These are phyloP conservation scores for Luehdorfia chinensis DNA, from an alignment of 1,140 invertebrate genomes.

Conservation along the genomic window DNA sequence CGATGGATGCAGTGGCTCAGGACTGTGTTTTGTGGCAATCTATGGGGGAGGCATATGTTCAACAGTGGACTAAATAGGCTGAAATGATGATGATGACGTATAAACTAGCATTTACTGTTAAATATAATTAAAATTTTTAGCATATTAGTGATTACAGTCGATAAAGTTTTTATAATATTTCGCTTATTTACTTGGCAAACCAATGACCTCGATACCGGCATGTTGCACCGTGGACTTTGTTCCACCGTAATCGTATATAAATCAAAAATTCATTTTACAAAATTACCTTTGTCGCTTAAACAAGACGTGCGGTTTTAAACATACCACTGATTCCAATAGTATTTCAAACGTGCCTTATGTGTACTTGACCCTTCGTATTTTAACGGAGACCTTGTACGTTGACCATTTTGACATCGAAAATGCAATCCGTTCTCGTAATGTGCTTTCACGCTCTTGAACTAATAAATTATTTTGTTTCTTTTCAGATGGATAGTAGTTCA, in stretches of 20 bases:
- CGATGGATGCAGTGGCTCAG: too few relatives aligned
- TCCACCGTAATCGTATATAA: constrained; percentile 22
- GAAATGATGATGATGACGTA: too few relatives aligned
- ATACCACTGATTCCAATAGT: neutral
- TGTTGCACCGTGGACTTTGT: constrained; percentile 18
- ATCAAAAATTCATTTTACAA: constrained; percentile 12
- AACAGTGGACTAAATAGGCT: too few relatives aligned
- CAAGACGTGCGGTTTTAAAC: neutral
- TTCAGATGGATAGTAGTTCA: constrained; percentile 80
- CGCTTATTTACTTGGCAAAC: constrained; percentile 16
- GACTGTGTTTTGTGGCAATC: too few relatives aligned
- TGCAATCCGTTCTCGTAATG: neutral
- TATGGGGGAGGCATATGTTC: too few relatives aligned
- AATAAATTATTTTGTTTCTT: constrained; percentile 44
- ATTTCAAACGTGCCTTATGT: constrained; percentile 6
- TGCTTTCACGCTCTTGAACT: neutral
- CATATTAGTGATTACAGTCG: too few relatives aligned
- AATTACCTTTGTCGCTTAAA: neutral
- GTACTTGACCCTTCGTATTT: constrained; percentile 13
- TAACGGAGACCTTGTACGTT: neutral
- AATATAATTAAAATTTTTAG: too few relatives aligned
- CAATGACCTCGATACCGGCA: constrained; percentile 42
- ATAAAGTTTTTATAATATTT: neutral
- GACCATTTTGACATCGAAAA: neutral
- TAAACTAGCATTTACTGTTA: too few relatives aligned